These are phyloP conservation scores for Parotia lawesii DNA, from an alignment of 2,113 vertebrate genomes.

Conservation along the genomic window DNA sequence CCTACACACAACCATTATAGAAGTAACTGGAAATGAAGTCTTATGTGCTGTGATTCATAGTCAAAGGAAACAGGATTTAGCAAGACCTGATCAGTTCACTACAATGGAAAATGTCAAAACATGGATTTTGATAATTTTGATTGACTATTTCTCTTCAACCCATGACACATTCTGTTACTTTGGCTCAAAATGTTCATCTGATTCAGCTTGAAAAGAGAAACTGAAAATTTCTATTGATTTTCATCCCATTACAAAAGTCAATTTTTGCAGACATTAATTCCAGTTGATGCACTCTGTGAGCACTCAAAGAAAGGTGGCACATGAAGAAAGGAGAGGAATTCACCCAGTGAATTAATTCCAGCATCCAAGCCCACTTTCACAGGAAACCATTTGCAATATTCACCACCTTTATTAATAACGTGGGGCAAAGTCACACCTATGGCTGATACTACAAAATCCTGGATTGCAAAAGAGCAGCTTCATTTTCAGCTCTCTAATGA, in stretches of 20 bases:
- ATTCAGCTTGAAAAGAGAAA: not conserved
- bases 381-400: not conserved
- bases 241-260: not conserved
- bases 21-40: not conserved
- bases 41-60: not conserved
- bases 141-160: not conserved
- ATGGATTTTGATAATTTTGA: slow-evolving; percentile 7
- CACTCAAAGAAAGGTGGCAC: not conserved
- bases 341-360: not conserved
- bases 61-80: not conserved
- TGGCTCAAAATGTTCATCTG: not conserved
- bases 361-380: not conserved
- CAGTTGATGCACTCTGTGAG: not conserved
- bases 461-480: not conserved
- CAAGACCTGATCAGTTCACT: not conserved
- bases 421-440: not conserved
- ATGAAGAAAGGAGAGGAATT: not conserved
- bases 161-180: not conserved
- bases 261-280: slow-evolving; percentile 5
- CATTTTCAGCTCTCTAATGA: slow-evolving; percentile 15
- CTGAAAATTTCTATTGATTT: slow-evolving; percentile 17
- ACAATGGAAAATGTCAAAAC: not conserved
- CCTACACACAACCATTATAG: not conserved
- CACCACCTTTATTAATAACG: not conserved
- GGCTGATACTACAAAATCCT: not conserved